Conservation (phyloP, 2,797 vertebrate genomes). For the Australoheros facetus region DNA sequence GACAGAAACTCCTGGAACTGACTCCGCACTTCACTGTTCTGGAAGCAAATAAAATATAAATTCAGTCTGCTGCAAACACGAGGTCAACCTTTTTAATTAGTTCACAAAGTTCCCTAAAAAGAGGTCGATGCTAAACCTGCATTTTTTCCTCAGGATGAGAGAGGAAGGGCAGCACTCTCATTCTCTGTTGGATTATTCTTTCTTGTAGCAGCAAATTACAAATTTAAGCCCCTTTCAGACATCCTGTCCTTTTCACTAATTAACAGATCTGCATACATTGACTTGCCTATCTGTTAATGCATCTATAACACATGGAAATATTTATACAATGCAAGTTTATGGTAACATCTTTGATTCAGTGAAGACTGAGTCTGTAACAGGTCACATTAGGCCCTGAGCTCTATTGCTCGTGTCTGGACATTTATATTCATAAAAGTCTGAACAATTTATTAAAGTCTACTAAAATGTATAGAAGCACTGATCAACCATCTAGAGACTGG, state of each 20-base stretch:
- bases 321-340: too few relatives aligned
- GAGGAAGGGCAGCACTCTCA: neutral
- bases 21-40: constrained; percentile 88
- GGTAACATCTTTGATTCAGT: too few relatives aligned
- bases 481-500: too few relatives aligned
- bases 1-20: constrained; percentile 98
- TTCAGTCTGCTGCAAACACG: neutral
- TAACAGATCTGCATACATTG: too few relatives aligned
- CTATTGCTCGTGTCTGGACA: too few relatives aligned
- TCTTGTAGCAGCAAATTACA: neutral
- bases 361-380: too few relatives aligned
- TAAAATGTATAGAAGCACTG: too few relatives aligned
- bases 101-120: neutral
- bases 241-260: neutral
- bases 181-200: neutral
- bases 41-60: constrained; percentile 6
- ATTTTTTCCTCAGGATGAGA: neutral
- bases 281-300: too few relatives aligned
- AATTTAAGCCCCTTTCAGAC: neutral
- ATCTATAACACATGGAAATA: too few relatives aligned
- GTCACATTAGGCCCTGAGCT: too few relatives aligned
- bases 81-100: neutral
- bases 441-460: too few relatives aligned
- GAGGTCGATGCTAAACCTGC: neutral
- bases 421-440: too few relatives aligned